These are phyloP conservation scores for Pterocles burchelli DNA, from an alignment of 2,113 vertebrate species.

Conservation along the genomic window DNA sequence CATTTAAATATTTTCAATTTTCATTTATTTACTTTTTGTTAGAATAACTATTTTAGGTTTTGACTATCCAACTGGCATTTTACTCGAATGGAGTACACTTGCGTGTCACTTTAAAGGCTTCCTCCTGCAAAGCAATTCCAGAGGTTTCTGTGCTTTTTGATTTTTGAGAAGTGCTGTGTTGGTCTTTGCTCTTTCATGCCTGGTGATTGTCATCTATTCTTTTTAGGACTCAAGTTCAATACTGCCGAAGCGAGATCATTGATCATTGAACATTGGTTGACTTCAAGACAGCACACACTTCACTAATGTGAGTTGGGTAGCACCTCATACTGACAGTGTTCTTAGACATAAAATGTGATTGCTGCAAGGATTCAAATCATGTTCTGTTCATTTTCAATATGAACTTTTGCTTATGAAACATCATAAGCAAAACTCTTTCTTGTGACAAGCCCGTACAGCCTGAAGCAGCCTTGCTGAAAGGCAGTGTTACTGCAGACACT, in stretches of 20 bases:
- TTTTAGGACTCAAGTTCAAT: neutral
- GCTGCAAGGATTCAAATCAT: neutral
- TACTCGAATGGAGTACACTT: neutral
- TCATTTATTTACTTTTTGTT: neutral
- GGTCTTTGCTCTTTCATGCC: neutral
- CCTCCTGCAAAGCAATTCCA: neutral
- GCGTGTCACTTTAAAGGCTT: neutral
- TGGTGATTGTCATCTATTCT: neutral
- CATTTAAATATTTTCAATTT: neutral
- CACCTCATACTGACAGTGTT: neutral
- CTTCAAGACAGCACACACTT: neutral
- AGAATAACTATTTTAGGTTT: neutral
- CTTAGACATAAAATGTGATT: neutral
- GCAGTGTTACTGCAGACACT: neutral
- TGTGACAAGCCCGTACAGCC: accelerated
- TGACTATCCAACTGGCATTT: neutral
- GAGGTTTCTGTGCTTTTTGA: neutral
- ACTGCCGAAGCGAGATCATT: accelerated
- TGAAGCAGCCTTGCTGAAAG: neutral
- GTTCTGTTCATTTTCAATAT: neutral
- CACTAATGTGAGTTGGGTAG: neutral
- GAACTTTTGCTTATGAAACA: neutral
- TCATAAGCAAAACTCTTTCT: neutral
- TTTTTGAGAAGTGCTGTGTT: neutral
- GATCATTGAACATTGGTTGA: neutral